phyloP scores from a whole-genome alignment of 2,888 invertebrate genomes.

The Catocala nupta region DNA sequence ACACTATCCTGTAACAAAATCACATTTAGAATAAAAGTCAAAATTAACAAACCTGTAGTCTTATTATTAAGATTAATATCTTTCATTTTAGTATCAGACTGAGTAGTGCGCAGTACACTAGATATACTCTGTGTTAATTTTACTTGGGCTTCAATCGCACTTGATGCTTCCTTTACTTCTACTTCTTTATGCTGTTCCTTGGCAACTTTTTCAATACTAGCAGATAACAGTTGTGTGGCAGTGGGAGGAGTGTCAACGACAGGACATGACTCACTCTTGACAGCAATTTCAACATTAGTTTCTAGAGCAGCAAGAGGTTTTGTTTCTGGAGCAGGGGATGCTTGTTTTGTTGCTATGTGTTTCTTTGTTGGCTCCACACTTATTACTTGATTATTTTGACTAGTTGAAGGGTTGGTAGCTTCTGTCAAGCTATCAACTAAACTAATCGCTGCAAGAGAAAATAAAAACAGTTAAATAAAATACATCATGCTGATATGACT shows the following conservation, averaged over 20 bases:
- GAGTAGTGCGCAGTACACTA: slow-evolving; percentile 72
- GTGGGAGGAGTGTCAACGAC: slow-evolving; percentile 64
- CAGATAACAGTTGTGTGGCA: slow-evolving; percentile 77
- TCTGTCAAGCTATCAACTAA: slow-evolving; percentile 78
- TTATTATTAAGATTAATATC: slow-evolving; percentile 81
- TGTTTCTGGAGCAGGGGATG: slow-evolving; percentile 56
- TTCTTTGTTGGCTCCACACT: slow-evolving; percentile 61
- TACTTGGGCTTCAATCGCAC: slow-evolving; percentile 80
- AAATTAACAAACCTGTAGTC: slow-evolving; percentile 69
- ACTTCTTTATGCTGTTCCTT: slow-evolving; percentile 64
- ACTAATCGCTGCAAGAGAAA: slow-evolving; percentile 76
- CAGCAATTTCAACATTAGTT: slow-evolving; percentile 59
- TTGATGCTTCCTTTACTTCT: slow-evolving; percentile 68
- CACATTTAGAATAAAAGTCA: not conserved
- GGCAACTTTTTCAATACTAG: slow-evolving; percentile 80
- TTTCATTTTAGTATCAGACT: slow-evolving; percentile 79
- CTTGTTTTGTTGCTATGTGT: slow-evolving; percentile 54
- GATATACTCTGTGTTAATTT: slow-evolving; percentile 81
- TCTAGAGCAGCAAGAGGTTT: slow-evolving; percentile 51
- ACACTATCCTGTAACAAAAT: not conserved
- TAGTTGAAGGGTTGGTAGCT: slow-evolving; percentile 77
- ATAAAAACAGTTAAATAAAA: slow-evolving; percentile 13
- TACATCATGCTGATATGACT: not conserved
- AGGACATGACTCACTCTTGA: slow-evolving; percentile 56
- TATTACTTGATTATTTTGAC: slow-evolving; percentile 71